Percentiles rank a stretch among this genome's conserved stretches.
Evolutionary conservation across 2,797 vertebrate species (phyloP).

Genomic region (Pagetopsis macropterus): DNA sequence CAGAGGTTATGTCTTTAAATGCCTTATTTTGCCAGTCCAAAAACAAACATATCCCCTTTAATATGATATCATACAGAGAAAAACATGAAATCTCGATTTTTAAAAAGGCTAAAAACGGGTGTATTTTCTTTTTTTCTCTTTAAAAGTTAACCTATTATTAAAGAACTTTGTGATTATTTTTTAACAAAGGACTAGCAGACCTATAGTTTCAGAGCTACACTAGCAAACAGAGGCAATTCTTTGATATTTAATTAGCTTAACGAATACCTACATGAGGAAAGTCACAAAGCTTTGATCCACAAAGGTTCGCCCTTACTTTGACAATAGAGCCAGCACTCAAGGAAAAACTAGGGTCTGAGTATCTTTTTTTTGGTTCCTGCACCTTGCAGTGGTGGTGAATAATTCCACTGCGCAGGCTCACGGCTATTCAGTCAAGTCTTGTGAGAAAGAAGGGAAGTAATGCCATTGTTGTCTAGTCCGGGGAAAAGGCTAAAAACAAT

Average conservation of each 20-base stretch:
- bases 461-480: slow-evolving; percentile 49
- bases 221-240: not conserved
- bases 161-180: too few relatives aligned
- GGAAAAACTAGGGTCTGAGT: slow-evolving; percentile 11
- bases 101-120: too few relatives aligned
- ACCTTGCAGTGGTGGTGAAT: slow-evolving; percentile 22
- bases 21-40: too few relatives aligned
- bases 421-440: slow-evolving; percentile 23
- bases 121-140: too few relatives aligned
- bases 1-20: too few relatives aligned
- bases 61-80: too few relatives aligned
- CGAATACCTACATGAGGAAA: not conserved
- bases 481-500: slow-evolving; percentile 52
- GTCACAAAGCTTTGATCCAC: not conserved
- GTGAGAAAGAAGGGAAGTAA: slow-evolving; percentile 46
- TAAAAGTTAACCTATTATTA: too few relatives aligned
- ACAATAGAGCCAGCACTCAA: not conserved
- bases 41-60: too few relatives aligned
- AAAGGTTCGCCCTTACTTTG: not conserved
- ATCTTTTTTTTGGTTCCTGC: slow-evolving; percentile 18
- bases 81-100: too few relatives aligned
- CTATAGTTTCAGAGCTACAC: too few relatives aligned
- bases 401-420: slow-evolving; percentile 20
- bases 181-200: too few relatives aligned
- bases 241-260: not conserved